Conservation (phyloP, 2,113 vertebrate species). For the Gallinago jamesoni region DNA sequence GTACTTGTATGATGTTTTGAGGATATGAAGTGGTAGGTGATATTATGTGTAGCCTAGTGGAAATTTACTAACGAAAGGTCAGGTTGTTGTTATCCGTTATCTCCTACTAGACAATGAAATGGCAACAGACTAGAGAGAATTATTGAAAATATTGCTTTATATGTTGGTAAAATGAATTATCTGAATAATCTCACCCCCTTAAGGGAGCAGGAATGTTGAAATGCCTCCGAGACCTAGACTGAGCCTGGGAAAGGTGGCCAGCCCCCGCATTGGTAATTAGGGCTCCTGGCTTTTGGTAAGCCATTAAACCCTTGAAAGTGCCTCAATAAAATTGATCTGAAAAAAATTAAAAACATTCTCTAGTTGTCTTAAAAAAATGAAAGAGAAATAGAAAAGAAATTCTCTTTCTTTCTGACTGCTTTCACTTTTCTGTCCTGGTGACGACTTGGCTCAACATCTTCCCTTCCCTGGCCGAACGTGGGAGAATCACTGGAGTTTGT, state of each 20-base stretch:
- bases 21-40: background rate
- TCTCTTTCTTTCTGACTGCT: background rate
- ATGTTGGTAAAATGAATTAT: background rate
- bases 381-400: background rate
- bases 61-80: constrained; percentile 15
- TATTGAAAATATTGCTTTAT: constrained; percentile 12
- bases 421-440: background rate
- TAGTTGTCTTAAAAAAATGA: background rate
- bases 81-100: background rate
- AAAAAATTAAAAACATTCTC: background rate
- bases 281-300: background rate
- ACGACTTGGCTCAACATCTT: background rate
- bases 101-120: background rate
- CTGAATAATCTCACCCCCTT: background rate
- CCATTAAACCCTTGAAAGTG: background rate
- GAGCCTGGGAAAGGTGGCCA: background rate
- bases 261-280: background rate
- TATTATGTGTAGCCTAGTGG: background rate
- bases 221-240: background rate
- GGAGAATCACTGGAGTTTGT: background rate
- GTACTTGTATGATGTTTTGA: background rate
- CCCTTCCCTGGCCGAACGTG: rapidly evolving
- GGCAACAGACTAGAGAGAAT: background rate
- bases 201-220: background rate
- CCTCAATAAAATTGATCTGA: background rate